Percentiles rank a stretch among this genome's conserved stretches.
phyloP scores from a whole-genome alignment of 2,113 vertebrate genomes.

The Steatornis caripensis region DNA sequence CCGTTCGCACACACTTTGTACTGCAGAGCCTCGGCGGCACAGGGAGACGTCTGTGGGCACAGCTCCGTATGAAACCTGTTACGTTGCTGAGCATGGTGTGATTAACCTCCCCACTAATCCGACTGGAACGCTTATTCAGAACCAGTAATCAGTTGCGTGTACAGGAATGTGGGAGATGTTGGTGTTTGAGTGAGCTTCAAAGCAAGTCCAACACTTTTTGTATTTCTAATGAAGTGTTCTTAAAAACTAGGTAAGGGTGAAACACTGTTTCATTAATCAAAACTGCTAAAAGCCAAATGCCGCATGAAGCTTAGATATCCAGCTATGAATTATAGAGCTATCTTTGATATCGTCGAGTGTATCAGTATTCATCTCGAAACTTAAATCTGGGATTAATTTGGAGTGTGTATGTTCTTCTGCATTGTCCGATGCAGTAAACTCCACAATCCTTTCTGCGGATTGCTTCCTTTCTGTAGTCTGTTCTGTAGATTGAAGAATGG shows the following conservation, averaged over 20 bases:
- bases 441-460: conserved; percentile 6
- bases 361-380: conserved; percentile 57
- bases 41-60: background rate
- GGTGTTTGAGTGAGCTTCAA: background rate
- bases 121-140: background rate
- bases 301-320: background rate
- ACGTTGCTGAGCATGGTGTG: background rate
- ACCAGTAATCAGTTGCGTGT: no score
- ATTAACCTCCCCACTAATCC: background rate
- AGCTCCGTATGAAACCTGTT: background rate
- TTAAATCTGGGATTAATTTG: conserved; percentile 55
- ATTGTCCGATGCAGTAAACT: conserved; percentile 45
- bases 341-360: conserved; percentile 54
- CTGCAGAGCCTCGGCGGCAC: background rate
- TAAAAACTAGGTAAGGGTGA: background rate
- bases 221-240: background rate
- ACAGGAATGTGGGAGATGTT: no score
- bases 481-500: conserved; percentile 47
- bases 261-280: background rate
- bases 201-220: background rate
- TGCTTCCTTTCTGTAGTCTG: no score
- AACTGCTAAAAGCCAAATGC: background rate
- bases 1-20: rapidly evolving
- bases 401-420: conserved; percentile 31
- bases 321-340: conserved; percentile 44